These are phyloP conservation scores for Synanthedon vespiformis DNA, from an alignment of 2,888 invertebrate species.

Conservation along the genomic window DNA sequence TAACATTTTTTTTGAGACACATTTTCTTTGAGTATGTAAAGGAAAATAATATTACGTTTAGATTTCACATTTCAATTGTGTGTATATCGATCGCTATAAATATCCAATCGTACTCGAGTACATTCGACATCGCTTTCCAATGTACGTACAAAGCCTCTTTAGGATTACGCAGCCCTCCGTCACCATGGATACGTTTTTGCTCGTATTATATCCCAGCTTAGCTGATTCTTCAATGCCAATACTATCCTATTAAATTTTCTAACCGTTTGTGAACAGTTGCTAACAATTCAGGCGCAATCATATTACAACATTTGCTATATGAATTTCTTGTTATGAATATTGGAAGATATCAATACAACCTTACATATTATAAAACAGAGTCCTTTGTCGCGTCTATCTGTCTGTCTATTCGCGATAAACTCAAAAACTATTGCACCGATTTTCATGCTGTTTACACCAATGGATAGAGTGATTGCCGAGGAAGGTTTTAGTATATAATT, in stretches of 20 bases:
- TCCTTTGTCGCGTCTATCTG: no score
- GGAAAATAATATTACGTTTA: no score
- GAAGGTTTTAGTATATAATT: no score
- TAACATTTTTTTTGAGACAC: no score
- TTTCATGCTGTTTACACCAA: no score
- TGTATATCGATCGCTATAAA: slow-evolving; percentile 16
- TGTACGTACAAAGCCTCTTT: slow-evolving; percentile 58
- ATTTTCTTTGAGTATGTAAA: no score
- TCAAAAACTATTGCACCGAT: no score
- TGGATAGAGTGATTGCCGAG: no score
- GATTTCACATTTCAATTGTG: neutral
- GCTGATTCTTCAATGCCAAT: slow-evolving; percentile 50
- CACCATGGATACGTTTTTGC: slow-evolving; percentile 52
- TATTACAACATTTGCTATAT: slow-evolving; percentile 1
- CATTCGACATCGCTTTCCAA: slow-evolving; percentile 41
- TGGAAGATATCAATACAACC: no score
- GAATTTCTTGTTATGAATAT: no score
- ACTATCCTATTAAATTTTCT: slow-evolving; percentile 59
- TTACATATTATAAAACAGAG: no score
- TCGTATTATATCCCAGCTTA: slow-evolving; percentile 49
- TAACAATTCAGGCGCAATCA: slow-evolving; percentile 12
- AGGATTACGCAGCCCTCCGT: slow-evolving; percentile 62
- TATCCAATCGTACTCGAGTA: slow-evolving; percentile 39
- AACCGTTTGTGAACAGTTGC: slow-evolving; percentile 27
- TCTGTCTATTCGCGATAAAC: no score